Percentiles rank a stretch among this genome's conserved stretches.
These are phyloP conservation scores for Connochaetes taurinus DNA, from an alignment of 2,113 vertebrate species.

Conservation along the genomic window DNA sequence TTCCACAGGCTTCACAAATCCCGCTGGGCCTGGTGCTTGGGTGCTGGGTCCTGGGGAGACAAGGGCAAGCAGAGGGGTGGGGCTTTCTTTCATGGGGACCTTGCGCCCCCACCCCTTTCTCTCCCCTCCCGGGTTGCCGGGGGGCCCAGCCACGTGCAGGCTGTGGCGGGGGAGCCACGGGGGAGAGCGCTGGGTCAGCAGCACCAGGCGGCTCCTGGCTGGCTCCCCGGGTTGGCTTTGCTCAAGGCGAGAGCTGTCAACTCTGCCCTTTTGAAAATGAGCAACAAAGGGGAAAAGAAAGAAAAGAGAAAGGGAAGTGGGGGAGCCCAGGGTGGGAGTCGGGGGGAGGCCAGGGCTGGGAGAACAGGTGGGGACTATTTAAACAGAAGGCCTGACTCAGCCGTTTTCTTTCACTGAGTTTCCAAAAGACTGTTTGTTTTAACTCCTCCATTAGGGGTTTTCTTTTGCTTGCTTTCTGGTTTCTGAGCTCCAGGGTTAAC, in stretches of 20 bases:
- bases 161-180: neutral
- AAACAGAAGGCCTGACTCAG: slow-evolving; percentile 70
- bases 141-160: neutral
- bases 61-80: neutral
- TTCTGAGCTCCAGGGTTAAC: neutral
- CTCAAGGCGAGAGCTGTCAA: slow-evolving; percentile 54
- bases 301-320: slow-evolving; percentile 40
- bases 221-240: slow-evolving; percentile 25
- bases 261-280: slow-evolving; percentile 66
- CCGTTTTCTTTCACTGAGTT: slow-evolving; percentile 60
- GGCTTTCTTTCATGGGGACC: neutral
- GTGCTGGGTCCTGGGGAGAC: neutral
- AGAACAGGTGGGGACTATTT: slow-evolving; percentile 71
- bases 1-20: neutral
- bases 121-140: neutral
- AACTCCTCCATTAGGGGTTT: neutral
- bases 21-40: neutral
- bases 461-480: neutral
- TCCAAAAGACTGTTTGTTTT: slow-evolving; percentile 71
- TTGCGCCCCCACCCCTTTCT: no score
- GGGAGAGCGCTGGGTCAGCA: slow-evolving; percentile 19
- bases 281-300: slow-evolving; percentile 57
- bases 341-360: neutral
- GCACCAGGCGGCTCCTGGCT: neutral
- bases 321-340: neutral